Base-by-base conservation (phyloP, 2,113 vertebrate species). In the Heterocephalus glaber region DNA sequence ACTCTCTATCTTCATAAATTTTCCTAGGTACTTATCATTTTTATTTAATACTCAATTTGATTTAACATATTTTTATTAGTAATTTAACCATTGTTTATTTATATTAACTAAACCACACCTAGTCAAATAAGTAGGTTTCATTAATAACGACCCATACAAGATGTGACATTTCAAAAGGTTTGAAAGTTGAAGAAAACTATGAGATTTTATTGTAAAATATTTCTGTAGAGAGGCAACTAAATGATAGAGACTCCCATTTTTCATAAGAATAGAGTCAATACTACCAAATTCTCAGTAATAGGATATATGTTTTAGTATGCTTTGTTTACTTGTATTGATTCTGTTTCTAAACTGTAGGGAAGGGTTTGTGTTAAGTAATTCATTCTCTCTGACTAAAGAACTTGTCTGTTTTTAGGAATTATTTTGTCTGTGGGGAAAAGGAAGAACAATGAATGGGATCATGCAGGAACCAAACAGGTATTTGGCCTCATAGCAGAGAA, bases 281-380 rank as follows among this genome's bases (percentile, higher is more conserved):
- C 38, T 60, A n/a, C 9, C 72, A 49, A 80, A 89, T 86, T 80
- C 19, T 89, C 47, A 44, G 26, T 89, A 82, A 44, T 7, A 70
- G 6, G 16, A 86, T 19, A 82, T 7, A 80, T n/a, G 13, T 38
- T 61, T 86, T 66, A 35, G 12, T 47, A 66, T 61, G 7, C 20
- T 65, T 72, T 70, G 17, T 58, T 80, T 95, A 44, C 19, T 89
- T 88, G 7, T 63, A 76, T 41, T 58, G 52, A 89, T 86, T 92
- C 44, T 72, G 7, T 56, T 96, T 90, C 89, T 85, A 72, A 96
- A 95, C 19, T 74, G 79, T 11, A 19, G 13, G 65, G n/a, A 72
- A 74, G 1, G 2, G 1, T 33, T 74, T 84, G 1, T 38, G 1
- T 90, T 49, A 95, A 80, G 33, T 35, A 79, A 60, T 86, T 79